Base-by-base conservation (phyloP, 2,797 vertebrate genomes). In the Sebastes glaucus region DNA sequence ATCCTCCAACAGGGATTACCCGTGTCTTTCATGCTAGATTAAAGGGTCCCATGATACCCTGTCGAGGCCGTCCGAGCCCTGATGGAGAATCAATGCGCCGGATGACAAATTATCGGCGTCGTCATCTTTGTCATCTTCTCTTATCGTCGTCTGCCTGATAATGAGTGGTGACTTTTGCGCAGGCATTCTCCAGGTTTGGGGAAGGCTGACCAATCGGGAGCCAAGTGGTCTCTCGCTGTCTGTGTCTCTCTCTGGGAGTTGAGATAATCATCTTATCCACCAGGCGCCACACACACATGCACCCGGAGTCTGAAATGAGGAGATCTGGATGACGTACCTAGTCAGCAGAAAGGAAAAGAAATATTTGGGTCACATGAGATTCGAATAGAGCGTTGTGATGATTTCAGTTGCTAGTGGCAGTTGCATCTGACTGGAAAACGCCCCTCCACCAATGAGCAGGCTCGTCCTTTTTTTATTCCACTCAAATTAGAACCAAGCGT, bases 341-440 rank as follows among this genome's bases (percentile, higher is more conserved):
- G 81, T 91, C 82, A 82, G 77, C 87, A 76, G 80, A 88, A 86
- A 84, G 76, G 76, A 84, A 83, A 86, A 77, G 66, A 81, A 93
- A 88, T 90, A 93, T 94, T 89, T 93, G 91, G 91, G 92, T 95
- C 93, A 92, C 82, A 82, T 90, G 74, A 86, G 94, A 94, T 88
- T 73, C 78, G 46, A 92, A 92, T 66, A 49, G 65, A 59, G 66
- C 70, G 78, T 74, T 85, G 66, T 84, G 78, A 83, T 77, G 78
- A 75, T 90, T 89, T 86, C 16, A 27, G 20, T 74, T 28, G 64
- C 62, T 74, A 68, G 49, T 77, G 86, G 65, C 76, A 78, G 69
- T 22, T 38, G 69, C 69, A 71, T 42, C 56, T 49, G 38, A 23
- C 38, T 22, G 2, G 78, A 71, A 68, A 70, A 72, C 0, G 30